Percentiles rank a stretch among this genome's conserved stretches.
Conservation (phyloP, 1,140 invertebrate genomes). For the Globodera ellingtonae region DNA sequence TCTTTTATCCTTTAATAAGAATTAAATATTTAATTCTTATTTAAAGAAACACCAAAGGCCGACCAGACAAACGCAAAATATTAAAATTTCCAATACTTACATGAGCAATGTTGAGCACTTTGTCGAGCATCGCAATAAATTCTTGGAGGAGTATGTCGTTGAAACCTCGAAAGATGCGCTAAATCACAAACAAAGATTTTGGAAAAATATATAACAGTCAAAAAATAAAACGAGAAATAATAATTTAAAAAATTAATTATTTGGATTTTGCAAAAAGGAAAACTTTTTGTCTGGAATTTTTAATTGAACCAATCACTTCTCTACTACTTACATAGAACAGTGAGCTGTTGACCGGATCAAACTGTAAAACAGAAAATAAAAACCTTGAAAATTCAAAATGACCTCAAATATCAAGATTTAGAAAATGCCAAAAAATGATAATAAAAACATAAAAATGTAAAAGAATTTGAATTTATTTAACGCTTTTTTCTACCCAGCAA, state of each 20-base stretch:
- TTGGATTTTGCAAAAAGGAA: slow-evolving; percentile 45
- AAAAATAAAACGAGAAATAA: too few relatives aligned
- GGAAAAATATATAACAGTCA: too few relatives aligned
- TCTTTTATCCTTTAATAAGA: too few relatives aligned
- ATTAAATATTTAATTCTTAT: too few relatives aligned
- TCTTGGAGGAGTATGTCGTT: slow-evolving; percentile 73
- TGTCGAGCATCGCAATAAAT: slow-evolving; percentile 74
- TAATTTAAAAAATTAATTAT: too few relatives aligned
- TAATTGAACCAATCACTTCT: background rate
- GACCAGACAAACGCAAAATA: too few relatives aligned
- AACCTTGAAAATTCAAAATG: background rate
- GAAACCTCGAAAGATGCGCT: slow-evolving; percentile 79
- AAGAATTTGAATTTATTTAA: too few relatives aligned
- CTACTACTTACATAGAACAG: background rate
- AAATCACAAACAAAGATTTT: slow-evolving; percentile 1
- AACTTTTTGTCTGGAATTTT: slow-evolving; percentile 43
- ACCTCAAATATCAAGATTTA: slow-evolving; percentile 73
- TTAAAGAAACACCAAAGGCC: too few relatives aligned
- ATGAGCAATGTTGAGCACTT: slow-evolving; percentile 73
- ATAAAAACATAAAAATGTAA: too few relatives aligned
- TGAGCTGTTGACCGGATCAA: slow-evolving; percentile 14
- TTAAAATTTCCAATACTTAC: slow-evolving; percentile 30
- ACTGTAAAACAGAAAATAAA: background rate
- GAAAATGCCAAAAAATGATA: slow-evolving; percentile 62
- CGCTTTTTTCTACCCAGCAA: too few relatives aligned